Base-by-base conservation (phyloP, 2,888 invertebrate genomes). In the Celastrina argiolus region DNA sequence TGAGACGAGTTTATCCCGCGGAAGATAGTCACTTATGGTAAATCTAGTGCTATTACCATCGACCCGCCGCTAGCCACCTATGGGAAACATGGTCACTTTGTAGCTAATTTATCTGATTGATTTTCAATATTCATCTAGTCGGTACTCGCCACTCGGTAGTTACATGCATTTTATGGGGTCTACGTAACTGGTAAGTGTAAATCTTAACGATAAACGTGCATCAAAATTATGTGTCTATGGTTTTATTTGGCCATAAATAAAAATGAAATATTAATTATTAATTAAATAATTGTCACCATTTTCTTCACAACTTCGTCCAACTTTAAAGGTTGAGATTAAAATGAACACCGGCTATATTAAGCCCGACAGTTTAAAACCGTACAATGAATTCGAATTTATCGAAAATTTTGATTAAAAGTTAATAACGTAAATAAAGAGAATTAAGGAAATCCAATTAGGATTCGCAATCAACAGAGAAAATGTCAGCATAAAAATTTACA, bases 401-500 rank as follows among this genome's bases (percentile, higher is more conserved):
- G 22, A 51, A 51, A 51, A 26, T 26, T 26, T 51, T 51, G 51
- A 51, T 51, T 51, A 51, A 51, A 51, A 22, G 22, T 51, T 12
- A 22, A 51, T 51, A 61, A 61, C 34, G 34, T 36, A 61, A 36
- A 59, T 34, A 31, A 59, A 31, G 18, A 16, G 34, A 59, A 59
- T 59, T 59, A 36, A 36, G 39, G 36, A 61, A 61, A 61, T 61
- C 36, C 39, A 61, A 61, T 61, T 39, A 61, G 22, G 34, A 22
- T 61, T 39, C 61, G 39, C 4, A 36, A 61, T 61, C 22, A 61
- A 61, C 36, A 3, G 36, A 36, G 39, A 61, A 39, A 61, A 39
- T 61, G 61, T 61, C 61, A 61, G 26, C 61, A 36, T 36, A 18
- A 39, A 61, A 61, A 14, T 39, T n/a, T 61, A 61, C 36, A 59